phyloP scores from a whole-genome alignment of 2,888 invertebrate genomes.

The Mythimna lalbum region DNA sequence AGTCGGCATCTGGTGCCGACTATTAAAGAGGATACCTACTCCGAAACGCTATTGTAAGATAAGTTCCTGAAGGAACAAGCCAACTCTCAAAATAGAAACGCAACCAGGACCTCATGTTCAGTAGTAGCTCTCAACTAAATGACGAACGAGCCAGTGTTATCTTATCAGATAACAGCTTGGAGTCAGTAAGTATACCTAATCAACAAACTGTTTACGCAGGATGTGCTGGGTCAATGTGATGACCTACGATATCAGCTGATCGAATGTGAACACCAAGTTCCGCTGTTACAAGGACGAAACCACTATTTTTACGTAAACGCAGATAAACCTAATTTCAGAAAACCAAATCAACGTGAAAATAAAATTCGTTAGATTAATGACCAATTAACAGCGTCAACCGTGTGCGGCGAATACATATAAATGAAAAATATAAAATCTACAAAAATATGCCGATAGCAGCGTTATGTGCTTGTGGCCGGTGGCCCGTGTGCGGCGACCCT shows the following conservation, averaged over 20 bases:
- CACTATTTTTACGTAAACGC: neutral
- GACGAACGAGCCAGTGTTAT: neutral
- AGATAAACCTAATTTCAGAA: neutral
- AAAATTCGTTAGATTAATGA: too few species aligned
- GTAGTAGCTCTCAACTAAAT: neutral
- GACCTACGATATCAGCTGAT: constrained; percentile 4
- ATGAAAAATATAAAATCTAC: too few species aligned
- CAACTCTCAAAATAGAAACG: neutral
- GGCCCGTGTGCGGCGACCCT: too few species aligned
- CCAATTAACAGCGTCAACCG: too few species aligned
- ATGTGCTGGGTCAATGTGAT: constrained; percentile 8
- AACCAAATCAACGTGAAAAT: too few species aligned
- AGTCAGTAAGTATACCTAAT: neutral
- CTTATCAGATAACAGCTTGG: neutral
- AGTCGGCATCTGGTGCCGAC: too few species aligned
- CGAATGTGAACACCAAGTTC: neutral
- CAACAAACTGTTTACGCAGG: constrained; percentile 15
- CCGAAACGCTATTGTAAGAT: neutral
- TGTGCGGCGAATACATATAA: too few species aligned
- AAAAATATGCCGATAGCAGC: too few species aligned
- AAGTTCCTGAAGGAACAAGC: neutral
- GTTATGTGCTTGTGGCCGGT: too few species aligned
- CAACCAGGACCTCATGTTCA: neutral
- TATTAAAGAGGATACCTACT: too few species aligned
- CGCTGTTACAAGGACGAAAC: neutral